Evolutionary conservation across 2,888 invertebrate species (phyloP).

Genomic region (Pediacus dermestoides): DNA sequence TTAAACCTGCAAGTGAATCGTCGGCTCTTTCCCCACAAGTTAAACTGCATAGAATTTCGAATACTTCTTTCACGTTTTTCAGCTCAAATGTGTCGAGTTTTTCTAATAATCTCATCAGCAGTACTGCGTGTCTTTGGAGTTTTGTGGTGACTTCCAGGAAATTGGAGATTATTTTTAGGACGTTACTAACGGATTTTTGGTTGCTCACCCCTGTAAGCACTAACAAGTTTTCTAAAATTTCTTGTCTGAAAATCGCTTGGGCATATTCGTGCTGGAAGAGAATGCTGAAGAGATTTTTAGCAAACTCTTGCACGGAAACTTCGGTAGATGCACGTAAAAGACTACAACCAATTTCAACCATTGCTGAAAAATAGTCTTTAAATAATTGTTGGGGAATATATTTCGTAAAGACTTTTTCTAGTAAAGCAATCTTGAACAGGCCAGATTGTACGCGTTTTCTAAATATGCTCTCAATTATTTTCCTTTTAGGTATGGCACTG

Average conservation of each 20-base stretch:
- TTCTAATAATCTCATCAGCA: constrained; percentile 67
- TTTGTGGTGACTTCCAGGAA: constrained; percentile 45
- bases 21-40: constrained; percentile 57
- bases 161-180: constrained; percentile 35
- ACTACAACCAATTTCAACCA: constrained; percentile 53
- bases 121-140: constrained; percentile 58
- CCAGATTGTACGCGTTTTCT: constrained; percentile 61
- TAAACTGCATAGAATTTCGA: constrained; percentile 73
- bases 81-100: constrained; percentile 71
- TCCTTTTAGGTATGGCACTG: constrained; percentile 58
- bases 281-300: constrained; percentile 56
- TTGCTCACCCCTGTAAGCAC: constrained; percentile 37
- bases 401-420: constrained; percentile 57
- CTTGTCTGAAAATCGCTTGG: constrained; percentile 35
- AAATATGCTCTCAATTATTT: constrained; percentile 60
- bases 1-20: constrained; percentile 54
- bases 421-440: constrained; percentile 56
- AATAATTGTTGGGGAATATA: constrained; percentile 50
- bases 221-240: constrained; percentile 40
- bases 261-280: constrained; percentile 46
- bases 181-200: constrained; percentile 31
- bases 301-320: constrained; percentile 56
- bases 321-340: constrained; percentile 54
- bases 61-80: constrained; percentile 69
- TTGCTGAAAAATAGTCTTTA: constrained; percentile 54